phyloP scores from a whole-genome alignment of 2,888 invertebrate genomes.

The Aspidapion aeneum region DNA sequence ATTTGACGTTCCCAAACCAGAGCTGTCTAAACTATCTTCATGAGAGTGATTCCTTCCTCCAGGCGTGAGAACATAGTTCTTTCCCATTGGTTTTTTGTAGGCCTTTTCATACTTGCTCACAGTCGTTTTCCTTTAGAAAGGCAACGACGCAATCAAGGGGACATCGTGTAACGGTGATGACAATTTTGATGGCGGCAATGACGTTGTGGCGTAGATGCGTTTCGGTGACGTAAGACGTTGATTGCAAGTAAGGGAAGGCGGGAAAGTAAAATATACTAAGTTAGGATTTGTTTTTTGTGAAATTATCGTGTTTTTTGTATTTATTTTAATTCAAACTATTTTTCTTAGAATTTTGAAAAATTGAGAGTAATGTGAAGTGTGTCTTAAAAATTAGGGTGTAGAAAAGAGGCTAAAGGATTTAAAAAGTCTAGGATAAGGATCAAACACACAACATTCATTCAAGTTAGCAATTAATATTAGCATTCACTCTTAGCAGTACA shows the following conservation, averaged over 20 bases:
- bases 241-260: not conserved
- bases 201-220: not conserved
- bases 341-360: not conserved
- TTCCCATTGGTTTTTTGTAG: conserved; percentile 80
- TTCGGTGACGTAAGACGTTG: not conserved
- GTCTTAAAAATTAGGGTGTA: not conserved
- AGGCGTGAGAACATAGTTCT: conserved; percentile 66
- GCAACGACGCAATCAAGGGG: not conserved
- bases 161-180: not conserved
- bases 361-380: not conserved
- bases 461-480: not conserved
- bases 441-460: conserved; percentile 2
- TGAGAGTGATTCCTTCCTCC: conserved; percentile 65
- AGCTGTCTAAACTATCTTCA: conserved; percentile 69
- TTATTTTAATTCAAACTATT: not conserved
- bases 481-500: too few species aligned
- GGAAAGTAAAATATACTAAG: not conserved
- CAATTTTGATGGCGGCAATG: not conserved
- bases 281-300: not conserved
- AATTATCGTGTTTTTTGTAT: not conserved
- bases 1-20: conserved; percentile 62
- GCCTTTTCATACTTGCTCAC: conserved; percentile 86
- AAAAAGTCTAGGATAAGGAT: not conserved
- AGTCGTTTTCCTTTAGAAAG: conserved; percentile 77
- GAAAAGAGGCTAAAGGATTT: not conserved